Conservation (phyloP, 2,113 vertebrate genomes). For the Canis aureus region DNA sequence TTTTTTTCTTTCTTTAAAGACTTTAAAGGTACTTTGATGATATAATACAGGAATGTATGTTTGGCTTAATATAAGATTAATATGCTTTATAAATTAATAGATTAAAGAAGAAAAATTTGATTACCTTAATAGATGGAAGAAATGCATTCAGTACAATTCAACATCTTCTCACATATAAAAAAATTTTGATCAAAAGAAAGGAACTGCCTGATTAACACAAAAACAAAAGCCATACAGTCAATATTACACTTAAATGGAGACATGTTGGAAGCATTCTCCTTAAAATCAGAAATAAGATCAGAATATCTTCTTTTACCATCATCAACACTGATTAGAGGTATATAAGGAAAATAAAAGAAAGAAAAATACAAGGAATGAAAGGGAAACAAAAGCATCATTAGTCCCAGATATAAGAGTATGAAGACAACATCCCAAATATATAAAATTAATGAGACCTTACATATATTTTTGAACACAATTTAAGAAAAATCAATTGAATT, state of each 20-base stretch:
- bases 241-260: neutral
- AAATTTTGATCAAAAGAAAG: neutral
- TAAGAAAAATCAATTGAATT: neutral
- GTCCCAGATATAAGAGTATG: neutral
- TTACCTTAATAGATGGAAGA: neutral
- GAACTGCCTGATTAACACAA: neutral
- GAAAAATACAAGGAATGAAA: neutral
- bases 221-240: neutral
- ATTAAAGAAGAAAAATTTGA: neutral
- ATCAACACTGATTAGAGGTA: neutral
- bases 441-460: neutral
- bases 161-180: neutral
- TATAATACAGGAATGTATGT: neutral
- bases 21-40: neutral
- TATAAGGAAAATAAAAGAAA: constrained; percentile 3
- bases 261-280: neutral
- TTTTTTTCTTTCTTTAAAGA: neutral
- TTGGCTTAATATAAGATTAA: neutral
- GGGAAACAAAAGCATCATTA: neutral
- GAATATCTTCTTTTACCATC: neutral
- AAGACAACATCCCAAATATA: neutral
- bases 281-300: neutral
- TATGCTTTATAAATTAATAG: neutral
- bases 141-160: neutral
- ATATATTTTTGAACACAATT: neutral